phyloP scores from a whole-genome alignment of 92 coral and sea anemone genomes.

The Muricea muricata region DNA sequence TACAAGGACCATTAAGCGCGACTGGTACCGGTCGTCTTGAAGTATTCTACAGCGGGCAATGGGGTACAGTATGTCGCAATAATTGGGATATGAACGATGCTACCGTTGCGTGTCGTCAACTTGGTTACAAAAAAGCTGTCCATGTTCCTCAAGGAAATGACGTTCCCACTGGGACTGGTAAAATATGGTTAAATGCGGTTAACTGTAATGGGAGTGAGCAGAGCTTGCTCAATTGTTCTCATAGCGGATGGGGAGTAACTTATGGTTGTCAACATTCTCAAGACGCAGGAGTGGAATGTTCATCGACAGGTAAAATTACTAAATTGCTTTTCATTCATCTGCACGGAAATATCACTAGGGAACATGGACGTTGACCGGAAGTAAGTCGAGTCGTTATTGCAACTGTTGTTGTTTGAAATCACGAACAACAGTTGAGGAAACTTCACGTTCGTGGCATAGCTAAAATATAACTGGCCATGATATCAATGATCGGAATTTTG shows the following conservation, averaged over 20 bases:
- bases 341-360: too few relatives aligned
- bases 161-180: neutral
- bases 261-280: neutral
- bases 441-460: too few relatives aligned
- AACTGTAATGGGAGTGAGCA: slow-evolving; percentile 1
- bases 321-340: too few relatives aligned
- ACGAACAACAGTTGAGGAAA: too few relatives aligned
- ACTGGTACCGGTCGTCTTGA: neutral
- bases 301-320: neutral
- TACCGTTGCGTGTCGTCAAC: slow-evolving; percentile 9
- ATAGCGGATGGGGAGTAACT: slow-evolving; percentile 2
- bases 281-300: slow-evolving; percentile 12
- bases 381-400: too few relatives aligned
- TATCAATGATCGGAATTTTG: too few relatives aligned
- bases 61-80: slow-evolving; percentile 18
- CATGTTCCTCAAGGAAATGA: neutral
- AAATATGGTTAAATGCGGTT: slow-evolving; percentile 9
- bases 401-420: too few relatives aligned
- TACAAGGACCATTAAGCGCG: neutral
- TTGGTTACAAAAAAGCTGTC: neutral
- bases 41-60: neutral
- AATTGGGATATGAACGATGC: slow-evolving; percentile 17
- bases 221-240: neutral
- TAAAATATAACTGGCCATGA: too few relatives aligned
- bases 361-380: too few relatives aligned